A percentile compares a stretch with the other conserved stretches of the same genome.
These are phyloP conservation scores for Lampris megalopsis DNA, from an alignment of 2,113 vertebrate genomes.

Conservation along the genomic window DNA sequence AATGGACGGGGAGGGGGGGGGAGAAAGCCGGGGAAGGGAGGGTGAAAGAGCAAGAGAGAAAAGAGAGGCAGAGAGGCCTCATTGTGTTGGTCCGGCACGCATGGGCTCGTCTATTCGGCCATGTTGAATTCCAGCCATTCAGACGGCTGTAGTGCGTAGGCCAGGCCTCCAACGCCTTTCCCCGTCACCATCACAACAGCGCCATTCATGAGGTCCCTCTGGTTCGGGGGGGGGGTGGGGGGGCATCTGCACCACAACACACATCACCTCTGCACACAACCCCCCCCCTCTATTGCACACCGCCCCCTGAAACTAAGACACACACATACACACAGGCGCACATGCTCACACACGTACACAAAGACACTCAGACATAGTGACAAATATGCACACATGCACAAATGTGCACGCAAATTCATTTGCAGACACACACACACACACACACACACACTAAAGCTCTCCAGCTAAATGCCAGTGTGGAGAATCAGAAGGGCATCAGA, in stretches of 20 bases:
- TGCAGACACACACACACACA: constrained; percentile 18
- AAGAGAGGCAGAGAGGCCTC: constrained; percentile 65
- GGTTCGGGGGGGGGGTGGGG: constrained; percentile 25
- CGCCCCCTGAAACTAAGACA: constrained; percentile 37
- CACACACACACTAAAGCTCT: constrained; percentile 58
- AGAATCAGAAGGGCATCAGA: constrained; percentile 78
- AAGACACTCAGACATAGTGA: constrained; percentile 8
- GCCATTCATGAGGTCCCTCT: constrained; percentile 88
- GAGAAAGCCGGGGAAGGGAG: constrained; percentile 53
- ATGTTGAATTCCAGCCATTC: constrained; percentile 90
- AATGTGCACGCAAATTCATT: constrained; percentile 13
- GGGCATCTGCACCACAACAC: constrained; percentile 88
- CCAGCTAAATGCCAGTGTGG: constrained; percentile 68
- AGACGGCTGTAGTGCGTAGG: constrained; percentile 88
- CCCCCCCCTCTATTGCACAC: constrained; percentile 59
- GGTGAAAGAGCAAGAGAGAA: constrained; percentile 72
- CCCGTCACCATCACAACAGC: constrained; percentile 89
- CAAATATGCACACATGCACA: constrained; percentile 19
- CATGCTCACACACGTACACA: constrained; percentile 9
- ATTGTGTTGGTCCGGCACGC: constrained; percentile 88
- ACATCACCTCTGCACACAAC: constrained; percentile 65
- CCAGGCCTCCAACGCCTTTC: constrained; percentile 90
- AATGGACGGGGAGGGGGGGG: constrained; percentile 54
- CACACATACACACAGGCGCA: constrained; percentile 36
- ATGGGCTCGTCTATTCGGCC: constrained; percentile 84